Base-by-base conservation (phyloP, 2,797 vertebrate species). In the Ptychadena robeensis region DNA sequence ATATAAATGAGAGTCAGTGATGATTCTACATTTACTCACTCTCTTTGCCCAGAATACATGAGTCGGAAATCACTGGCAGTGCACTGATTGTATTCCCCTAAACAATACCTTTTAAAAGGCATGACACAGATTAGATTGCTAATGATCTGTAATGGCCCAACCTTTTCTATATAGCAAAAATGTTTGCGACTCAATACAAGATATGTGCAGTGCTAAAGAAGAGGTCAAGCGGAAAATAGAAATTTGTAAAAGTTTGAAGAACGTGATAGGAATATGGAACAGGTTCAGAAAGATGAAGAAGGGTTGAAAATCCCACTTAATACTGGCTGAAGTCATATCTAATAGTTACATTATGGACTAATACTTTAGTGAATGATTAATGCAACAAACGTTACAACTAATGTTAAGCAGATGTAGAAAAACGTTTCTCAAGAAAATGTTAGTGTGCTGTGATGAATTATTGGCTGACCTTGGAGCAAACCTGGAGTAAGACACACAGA, bases 1-100 rank as follows among this genome's bases (percentile, higher is more conserved):
- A 28, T 28, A 61, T 9, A 25, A 61, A 28, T 12, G 9, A 38
- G 9, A 10, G 28, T 28, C 48, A 28, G 14, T 27, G 18, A 79
- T 79, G 76, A 79, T 12, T 69, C 22, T 59, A 35, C 3, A 37
- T 25, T 79, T 27, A 79, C n/a, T 79, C 76, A 79, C 44, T 31
- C 31, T 35, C 32, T 27, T 10, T 34, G 75, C 75, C 64, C 66
- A 78, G 76, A 28, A 31, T 40, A 59, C 57, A 66, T 79, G 76
- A 79, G 30, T 79, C 76, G 69, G 31, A 27, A n/a, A 37, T 35
- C 75, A 79, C 61, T 69, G 76, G 65, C 65, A 69, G 31, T 32
- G 14, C 32, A 10, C 1, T 37, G 40, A 44, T 53, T n/a, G 63
- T 78, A 48, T 25, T 53, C 38, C 63, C 64, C 18, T 14, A 57